Percentiles rank a stretch among this genome's conserved stretches.
Conservation (phyloP, 2,797 vertebrate species). For the Sebastes glaucus region DNA sequence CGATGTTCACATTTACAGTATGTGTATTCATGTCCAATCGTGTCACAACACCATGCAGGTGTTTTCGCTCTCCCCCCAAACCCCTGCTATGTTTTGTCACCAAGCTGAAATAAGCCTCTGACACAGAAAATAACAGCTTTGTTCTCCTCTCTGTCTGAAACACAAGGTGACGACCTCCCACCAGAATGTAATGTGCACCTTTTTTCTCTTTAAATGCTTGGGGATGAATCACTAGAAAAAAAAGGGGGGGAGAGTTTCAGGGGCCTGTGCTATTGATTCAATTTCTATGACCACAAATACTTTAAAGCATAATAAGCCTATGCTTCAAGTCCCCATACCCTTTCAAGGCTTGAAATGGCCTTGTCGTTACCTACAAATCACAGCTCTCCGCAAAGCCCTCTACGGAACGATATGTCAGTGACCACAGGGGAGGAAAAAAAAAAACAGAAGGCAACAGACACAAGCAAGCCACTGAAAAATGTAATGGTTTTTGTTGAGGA, state of each 20-base stretch:
- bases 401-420: slow-evolving; percentile 64
- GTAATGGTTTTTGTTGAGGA: slow-evolving; percentile 68
- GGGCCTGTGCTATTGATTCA: slow-evolving; percentile 76
- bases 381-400: slow-evolving; percentile 62
- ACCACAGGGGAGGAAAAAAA: slow-evolving; percentile 46
- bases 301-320: slow-evolving; percentile 81
- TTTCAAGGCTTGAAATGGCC: slow-evolving; percentile 78
- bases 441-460: slow-evolving; percentile 62
- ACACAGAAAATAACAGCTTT: slow-evolving; percentile 63
- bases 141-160: slow-evolving; percentile 44
- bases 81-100: slow-evolving; percentile 49
- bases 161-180: slow-evolving; percentile 67
- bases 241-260: slow-evolving; percentile 15
- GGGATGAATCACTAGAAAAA: slow-evolving; percentile 67
- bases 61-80: slow-evolving; percentile 23
- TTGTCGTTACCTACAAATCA: slow-evolving; percentile 82
- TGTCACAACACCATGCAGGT: slow-evolving; percentile 21
- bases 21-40: slow-evolving; percentile 1
- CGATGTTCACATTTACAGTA: background rate
- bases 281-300: slow-evolving; percentile 83
- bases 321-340: slow-evolving; percentile 75
- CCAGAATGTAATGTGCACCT: slow-evolving; percentile 66
- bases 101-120: slow-evolving; percentile 36
- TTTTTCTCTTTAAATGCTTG: slow-evolving; percentile 53
- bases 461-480: slow-evolving; percentile 65